Evolutionary conservation across 2,888 invertebrate genomes (phyloP).

Genomic region (Mongoloraphidia duomilia): DNA sequence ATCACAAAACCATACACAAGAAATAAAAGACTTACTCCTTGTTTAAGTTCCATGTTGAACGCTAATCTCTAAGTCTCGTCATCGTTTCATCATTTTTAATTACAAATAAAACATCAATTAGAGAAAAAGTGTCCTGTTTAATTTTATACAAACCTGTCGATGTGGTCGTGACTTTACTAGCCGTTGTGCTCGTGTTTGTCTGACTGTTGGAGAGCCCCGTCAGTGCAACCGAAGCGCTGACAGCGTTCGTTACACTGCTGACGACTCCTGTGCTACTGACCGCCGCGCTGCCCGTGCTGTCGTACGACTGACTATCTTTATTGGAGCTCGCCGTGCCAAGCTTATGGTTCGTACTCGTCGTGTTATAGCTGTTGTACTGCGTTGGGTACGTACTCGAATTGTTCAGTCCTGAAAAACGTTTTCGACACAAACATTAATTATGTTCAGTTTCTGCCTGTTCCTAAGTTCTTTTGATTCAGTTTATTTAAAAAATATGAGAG

Average conservation of each 20-base stretch:
- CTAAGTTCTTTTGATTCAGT: too few relatives aligned
- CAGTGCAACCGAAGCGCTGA: conserved; percentile 3
- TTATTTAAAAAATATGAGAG: too few relatives aligned
- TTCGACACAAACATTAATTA: background rate
- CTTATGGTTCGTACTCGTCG: conserved; percentile 23
- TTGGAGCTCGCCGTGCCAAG: conserved; percentile 8
- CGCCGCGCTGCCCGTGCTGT: conserved; percentile 17
- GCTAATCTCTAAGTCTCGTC: conserved; percentile 19
- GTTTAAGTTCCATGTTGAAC: conserved; percentile 7
- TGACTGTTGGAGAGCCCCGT: conserved; percentile 21
- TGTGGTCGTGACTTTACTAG: conserved; percentile 30
- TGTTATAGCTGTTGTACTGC: conserved; percentile 29
- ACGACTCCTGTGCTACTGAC: conserved; percentile 17
- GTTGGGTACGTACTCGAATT: conserved; percentile 13
- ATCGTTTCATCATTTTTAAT: conserved; percentile 21
- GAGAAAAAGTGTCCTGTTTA: too few relatives aligned
- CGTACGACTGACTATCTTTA: background rate
- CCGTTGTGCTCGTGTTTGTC: conserved; percentile 23
- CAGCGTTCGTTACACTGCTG: conserved; percentile 10
- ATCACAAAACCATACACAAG: background rate
- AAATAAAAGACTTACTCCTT: too few relatives aligned
- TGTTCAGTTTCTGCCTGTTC: too few relatives aligned
- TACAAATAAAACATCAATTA: too few relatives aligned
- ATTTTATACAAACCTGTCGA: conserved; percentile 23
- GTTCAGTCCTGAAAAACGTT: background rate